Percentiles rank a stretch among this genome's conserved stretches.
Conservation (phyloP, 2,888 invertebrate species). For the Diplazon laetatorius region DNA sequence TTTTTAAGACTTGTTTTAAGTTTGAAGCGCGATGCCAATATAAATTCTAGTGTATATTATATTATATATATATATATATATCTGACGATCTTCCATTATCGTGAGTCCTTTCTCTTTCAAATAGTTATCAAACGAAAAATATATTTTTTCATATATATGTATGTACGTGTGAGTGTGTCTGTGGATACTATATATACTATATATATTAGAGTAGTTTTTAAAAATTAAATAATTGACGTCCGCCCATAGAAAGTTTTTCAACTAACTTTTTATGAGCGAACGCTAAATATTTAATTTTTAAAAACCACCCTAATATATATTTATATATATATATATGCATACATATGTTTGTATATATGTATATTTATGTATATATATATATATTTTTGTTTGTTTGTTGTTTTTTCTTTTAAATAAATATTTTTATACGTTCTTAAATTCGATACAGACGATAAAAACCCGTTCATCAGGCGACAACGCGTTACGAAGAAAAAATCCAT, state of each 20-base stretch:
- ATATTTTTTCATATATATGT: conserved; percentile 23
- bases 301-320: too few species aligned
- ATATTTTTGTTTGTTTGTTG: too few species aligned
- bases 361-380: not conserved
- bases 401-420: conserved; percentile 55
- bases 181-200: not conserved
- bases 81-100: conserved; percentile 28
- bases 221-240: too few species aligned
- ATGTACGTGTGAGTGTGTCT: not conserved
- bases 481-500: conserved; percentile 39
- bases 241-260: too few species aligned
- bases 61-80: too few species aligned
- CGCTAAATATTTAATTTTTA: too few species aligned
- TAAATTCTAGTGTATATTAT: conserved; percentile 32
- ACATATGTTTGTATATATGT: too few species aligned
- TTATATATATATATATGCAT: too few species aligned
- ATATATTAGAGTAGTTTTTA: too few species aligned
- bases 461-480: conserved; percentile 53
- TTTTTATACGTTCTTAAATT: conserved; percentile 44
- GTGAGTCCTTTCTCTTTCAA: conserved; percentile 16
- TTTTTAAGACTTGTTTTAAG: conserved; percentile 3
- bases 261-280: too few species aligned
- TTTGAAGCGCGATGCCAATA: conserved; percentile 31
- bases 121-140: conserved; percentile 24
- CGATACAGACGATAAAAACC: conserved; percentile 44